A percentile compares a stretch with the other conserved stretches of the same genome.
Conservation (phyloP, 2,113 vertebrate genomes). For the Ptilonorhynchus violaceus region DNA sequence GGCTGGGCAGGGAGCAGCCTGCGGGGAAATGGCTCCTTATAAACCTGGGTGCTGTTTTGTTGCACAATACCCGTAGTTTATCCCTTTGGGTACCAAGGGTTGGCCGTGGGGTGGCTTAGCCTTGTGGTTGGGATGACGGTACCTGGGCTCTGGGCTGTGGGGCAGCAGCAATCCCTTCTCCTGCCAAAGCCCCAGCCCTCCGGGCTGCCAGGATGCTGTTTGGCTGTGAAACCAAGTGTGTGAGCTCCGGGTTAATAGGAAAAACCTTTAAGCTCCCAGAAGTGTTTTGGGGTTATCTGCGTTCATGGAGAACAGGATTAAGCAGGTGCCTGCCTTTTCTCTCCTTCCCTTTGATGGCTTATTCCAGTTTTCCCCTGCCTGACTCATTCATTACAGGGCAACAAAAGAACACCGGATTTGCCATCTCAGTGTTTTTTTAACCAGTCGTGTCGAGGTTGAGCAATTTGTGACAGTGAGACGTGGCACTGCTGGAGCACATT, state of each 20-base stretch:
- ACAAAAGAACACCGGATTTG: constrained; percentile 3
- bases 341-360: constrained; percentile 14
- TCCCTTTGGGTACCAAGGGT: not conserved
- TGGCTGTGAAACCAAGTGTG: not conserved
- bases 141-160: not conserved
- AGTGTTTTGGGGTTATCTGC: constrained; percentile 6
- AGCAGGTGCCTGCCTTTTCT: constrained; percentile 47
- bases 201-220: not conserved
- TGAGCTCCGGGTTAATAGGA: not conserved
- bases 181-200: not conserved
- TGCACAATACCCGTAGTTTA: rapidly evolving
- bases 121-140: not conserved
- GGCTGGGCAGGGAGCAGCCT: not conserved
- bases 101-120: not conserved
- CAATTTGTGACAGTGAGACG: not conserved
- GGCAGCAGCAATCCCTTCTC: not conserved
- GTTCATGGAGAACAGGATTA: constrained; percentile 30
- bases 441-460: not conserved
- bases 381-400: constrained; percentile 6
- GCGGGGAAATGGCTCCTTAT: not conserved
- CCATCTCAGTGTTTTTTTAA: not conserved
- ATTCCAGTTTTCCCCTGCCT: constrained; percentile 27
- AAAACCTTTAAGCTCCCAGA: not conserved
- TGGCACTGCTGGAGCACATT: not conserved
- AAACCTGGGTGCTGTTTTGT: not conserved